phyloP scores from a whole-genome alignment of 2,888 invertebrate genomes.

The Bellardia bayeri region DNA sequence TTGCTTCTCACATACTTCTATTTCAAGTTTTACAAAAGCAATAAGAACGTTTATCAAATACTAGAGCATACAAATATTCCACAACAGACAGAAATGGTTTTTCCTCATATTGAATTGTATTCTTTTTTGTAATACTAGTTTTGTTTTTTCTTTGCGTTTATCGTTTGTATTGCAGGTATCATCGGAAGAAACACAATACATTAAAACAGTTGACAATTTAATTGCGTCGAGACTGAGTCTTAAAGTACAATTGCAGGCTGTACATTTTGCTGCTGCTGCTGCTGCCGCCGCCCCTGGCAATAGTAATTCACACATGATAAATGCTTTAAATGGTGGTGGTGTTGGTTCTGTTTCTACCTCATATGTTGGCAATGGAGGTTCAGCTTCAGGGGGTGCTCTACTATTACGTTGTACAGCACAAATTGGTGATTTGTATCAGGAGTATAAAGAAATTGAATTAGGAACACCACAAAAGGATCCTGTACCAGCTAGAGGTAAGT shows the following conservation, averaged over 20 bases:
- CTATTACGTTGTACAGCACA: constrained; percentile 90
- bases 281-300: constrained; percentile 71
- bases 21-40: constrained; percentile 34
- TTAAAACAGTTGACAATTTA: constrained; percentile 83
- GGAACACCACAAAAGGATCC: constrained; percentile 89
- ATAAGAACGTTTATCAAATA: constrained; percentile 55
- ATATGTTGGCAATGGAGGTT: constrained; percentile 74
- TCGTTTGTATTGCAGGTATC: constrained; percentile 79
- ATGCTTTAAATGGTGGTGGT: constrained; percentile 65
- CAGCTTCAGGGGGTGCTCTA: constrained; percentile 84
- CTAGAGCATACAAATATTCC: not conserved
- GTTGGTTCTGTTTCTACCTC: constrained; percentile 64
- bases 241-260: constrained; percentile 83
- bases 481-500: constrained; percentile 90
- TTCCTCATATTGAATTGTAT: constrained; percentile 9
- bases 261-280: constrained; percentile 81
- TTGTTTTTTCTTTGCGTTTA: constrained; percentile 22
- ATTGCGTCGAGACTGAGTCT: constrained; percentile 83
- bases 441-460: constrained; percentile 89
- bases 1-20: constrained; percentile 15
- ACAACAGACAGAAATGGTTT: not conserved
- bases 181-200: constrained; percentile 83
- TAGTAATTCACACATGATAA: constrained; percentile 71
- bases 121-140: not conserved
- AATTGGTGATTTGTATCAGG: constrained; percentile 89